A percentile compares a stretch with the other conserved stretches of the same genome.
These are phyloP conservation scores for Oeneis ivallda DNA, from an alignment of 2,888 invertebrate genomes.

Conservation along the genomic window DNA sequence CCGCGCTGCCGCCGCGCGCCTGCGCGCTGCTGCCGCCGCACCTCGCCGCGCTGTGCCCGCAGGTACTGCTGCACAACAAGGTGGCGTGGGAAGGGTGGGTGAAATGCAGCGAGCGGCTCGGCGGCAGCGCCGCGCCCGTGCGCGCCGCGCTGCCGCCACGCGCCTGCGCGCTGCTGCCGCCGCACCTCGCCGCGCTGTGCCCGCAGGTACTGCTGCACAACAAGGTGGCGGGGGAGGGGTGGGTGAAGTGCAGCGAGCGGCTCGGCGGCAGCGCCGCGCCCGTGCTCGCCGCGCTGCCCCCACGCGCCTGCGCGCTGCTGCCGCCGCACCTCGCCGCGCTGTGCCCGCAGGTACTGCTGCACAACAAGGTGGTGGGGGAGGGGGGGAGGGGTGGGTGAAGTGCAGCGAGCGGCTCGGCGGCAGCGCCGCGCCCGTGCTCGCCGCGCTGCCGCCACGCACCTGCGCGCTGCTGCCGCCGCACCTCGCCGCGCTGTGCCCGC, in stretches of 20 bases:
- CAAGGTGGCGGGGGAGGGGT: background rate
- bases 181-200: conserved; percentile 6
- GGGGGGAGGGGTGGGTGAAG: background rate
- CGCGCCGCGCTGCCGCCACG: background rate
- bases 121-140: background rate
- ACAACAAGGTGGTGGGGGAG: background rate
- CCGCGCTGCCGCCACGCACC: too few relatives aligned
- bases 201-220: background rate
- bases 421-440: too few relatives aligned
- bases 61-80: background rate
- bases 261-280: conserved; percentile 4
- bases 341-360: background rate
- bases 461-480: too few relatives aligned
- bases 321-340: conserved; percentile 1
- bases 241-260: conserved; percentile 20
- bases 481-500: too few relatives aligned
- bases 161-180: background rate
- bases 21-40: background rate
- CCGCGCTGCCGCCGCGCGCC: background rate
- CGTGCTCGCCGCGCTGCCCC: conserved; percentile 1
- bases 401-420: too few relatives aligned
- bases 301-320: background rate
- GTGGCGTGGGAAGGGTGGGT: conserved; percentile 15
- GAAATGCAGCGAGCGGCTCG: conserved; percentile 18
- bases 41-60: conserved; percentile 8